Percentiles rank a stretch among this genome's conserved stretches.
Evolutionary conservation across 2,888 invertebrate species (phyloP).

Genomic region (Netelia virgata): DNA sequence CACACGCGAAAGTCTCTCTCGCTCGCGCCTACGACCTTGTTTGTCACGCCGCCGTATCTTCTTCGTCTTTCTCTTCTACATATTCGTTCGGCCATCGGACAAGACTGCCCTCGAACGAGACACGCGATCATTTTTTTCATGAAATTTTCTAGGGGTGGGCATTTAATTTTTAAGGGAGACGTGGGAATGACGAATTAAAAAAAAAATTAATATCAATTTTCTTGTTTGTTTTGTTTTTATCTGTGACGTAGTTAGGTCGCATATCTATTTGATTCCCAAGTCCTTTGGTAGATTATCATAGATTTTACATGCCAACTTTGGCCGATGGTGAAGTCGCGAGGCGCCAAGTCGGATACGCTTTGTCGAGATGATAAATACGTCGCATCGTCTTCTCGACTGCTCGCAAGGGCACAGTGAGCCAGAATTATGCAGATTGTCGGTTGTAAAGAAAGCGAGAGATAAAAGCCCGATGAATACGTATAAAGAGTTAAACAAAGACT

Average conservation of each 20-base stretch:
- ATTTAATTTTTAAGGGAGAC: too few relatives aligned
- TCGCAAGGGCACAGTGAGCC: constrained; percentile 30
- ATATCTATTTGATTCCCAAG: background rate
- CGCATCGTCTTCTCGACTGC: constrained; percentile 11
- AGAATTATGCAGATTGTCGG: constrained; percentile 66
- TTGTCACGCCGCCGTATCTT: constrained; percentile 59
- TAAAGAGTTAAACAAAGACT: constrained; percentile 33
- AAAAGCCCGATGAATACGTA: constrained; percentile 53
- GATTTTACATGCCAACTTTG: background rate
- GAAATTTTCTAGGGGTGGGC: too few relatives aligned
- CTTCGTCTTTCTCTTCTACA: constrained; percentile 18
- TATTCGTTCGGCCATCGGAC: background rate
- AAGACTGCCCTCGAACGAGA: background rate
- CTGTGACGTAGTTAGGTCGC: too few relatives aligned
- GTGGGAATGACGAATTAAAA: too few relatives aligned
- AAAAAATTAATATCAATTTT: too few relatives aligned
- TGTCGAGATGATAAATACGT: constrained; percentile 34
- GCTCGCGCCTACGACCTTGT: constrained; percentile 64
- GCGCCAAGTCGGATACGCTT: constrained; percentile 33
- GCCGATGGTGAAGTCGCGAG: background rate
- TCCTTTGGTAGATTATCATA: background rate
- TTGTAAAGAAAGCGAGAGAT: constrained; percentile 59
- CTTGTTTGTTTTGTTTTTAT: too few relatives aligned
- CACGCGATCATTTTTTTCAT: too few relatives aligned
- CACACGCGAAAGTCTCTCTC: constrained; percentile 44